Percentiles rank a stretch among this genome's conserved stretches.
These are phyloP conservation scores for Anadara kagoshimensis DNA, from an alignment of 1,140 invertebrate species.

Conservation along the genomic window DNA sequence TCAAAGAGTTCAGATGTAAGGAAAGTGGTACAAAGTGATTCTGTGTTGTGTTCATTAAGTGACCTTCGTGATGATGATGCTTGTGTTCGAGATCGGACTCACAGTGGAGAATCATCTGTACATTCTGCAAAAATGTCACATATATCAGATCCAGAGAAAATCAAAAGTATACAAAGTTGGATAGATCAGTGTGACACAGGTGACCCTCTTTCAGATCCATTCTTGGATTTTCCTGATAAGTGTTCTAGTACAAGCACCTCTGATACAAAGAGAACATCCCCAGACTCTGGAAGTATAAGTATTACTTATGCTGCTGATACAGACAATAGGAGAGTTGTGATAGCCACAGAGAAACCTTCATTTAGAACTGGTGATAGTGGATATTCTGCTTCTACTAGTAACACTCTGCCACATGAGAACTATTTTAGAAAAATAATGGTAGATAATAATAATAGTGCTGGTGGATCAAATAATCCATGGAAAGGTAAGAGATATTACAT, in stretches of 20 bases:
- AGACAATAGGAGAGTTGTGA: slow-evolving; percentile 22
- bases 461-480: too few species aligned
- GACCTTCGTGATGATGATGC: slow-evolving; percentile 9
- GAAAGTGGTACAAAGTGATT: too few species aligned
- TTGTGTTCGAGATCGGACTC: not conserved
- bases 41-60: too few species aligned
- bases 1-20: too few species aligned
- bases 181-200: slow-evolving; percentile 33
- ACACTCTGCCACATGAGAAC: slow-evolving; percentile 6
- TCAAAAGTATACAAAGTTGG: slow-evolving; percentile 30
- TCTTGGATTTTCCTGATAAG: slow-evolving; percentile 5
- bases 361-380: slow-evolving; percentile 26
- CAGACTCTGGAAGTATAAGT: slow-evolving; percentile 20
- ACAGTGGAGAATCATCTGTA: not conserved
- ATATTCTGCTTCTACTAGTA: slow-evolving; percentile 15
- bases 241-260: too few species aligned
- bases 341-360: slow-evolving; percentile 1
- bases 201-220: slow-evolving; percentile 11
- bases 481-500: too few species aligned
- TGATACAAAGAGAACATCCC: slow-evolving; percentile 15
- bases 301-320: slow-evolving; percentile 4
- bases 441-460: too few species aligned
- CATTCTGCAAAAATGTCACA: not conserved
- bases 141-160: slow-evolving; percentile 33
- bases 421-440: too few species aligned